Evolutionary conservation across 37 sponge, comb jelly and placozoan genomes (phyloP), one percentile per base, ranked within the genome.

Genomic region (Crambe crambe): DNA sequence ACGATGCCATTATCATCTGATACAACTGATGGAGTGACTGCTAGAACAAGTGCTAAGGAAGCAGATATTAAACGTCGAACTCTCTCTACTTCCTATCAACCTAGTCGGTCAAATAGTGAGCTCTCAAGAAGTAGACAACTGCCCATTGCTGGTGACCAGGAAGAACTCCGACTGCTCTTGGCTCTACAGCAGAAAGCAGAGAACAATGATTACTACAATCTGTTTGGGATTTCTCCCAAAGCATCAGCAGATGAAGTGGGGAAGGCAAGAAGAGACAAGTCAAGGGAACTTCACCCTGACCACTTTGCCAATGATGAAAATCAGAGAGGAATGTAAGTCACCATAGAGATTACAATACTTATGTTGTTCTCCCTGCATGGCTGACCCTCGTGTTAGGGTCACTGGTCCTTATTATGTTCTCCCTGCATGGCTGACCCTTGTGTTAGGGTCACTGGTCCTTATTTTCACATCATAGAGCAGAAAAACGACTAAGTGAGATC

Each of bases 271-370:
- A 78, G 97, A 26, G 89, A 90, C 34, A 87, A 70, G 60, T 87
- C 87, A 18, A 44, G 71, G 71, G 66, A 83, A 63, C 80, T 93
- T 0, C 97, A 96, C 57, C 97, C 97, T 26, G 97, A 96, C 40
- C 97, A 91, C 77, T 93, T 85, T 67, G 74, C 72, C 20, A 38
- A 57, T 15, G 75, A 85, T 6, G 82, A 86, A 0, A 77, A 72
- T 12, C 30, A 47, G 57, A 71, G 57, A 40, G 61, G 34, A 39
- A 88, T 42, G 89, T 95, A 34, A 47, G 79, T 68, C 2, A 42
- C 68, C 2, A 21, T 62, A 26, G 8, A n/a, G 63, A 26, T 62
- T 62, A 8, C 23, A 26, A 26, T 62, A 70, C 21, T 26, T n/a
- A 21, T 26, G 23, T n/a, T n/a, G n/a, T n/a, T n/a, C n/a, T n/a